These are phyloP conservation scores for Ephydatia muelleri DNA, from an alignment of 37 sponge, comb jelly and placozoan genomes.

Conservation along the genomic window DNA sequence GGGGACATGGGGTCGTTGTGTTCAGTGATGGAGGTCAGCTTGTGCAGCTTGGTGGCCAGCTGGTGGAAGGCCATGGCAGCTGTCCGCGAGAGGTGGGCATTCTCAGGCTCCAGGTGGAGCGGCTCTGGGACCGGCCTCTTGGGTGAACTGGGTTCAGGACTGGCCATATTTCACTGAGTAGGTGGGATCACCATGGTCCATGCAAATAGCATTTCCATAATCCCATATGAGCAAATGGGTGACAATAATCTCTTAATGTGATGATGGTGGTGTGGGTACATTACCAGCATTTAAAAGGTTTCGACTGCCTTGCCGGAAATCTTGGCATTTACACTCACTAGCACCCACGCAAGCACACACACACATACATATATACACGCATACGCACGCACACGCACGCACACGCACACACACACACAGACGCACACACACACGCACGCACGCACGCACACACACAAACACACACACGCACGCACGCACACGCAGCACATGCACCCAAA, in stretches of 20 bases:
- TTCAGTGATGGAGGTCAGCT: not conserved
- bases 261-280: conserved; percentile 13
- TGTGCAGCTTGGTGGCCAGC: conserved; percentile 18
- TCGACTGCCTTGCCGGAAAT: too few species aligned
- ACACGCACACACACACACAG: not conserved
- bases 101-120: not conserved
- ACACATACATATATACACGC: not conserved
- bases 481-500: not conserved
- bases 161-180: not conserved
- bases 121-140: not conserved
- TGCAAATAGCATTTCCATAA: not conserved
- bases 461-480: not conserved
- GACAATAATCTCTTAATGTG: not conserved
- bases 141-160: not conserved
- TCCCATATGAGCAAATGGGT: not conserved
- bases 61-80: conserved; percentile 5
- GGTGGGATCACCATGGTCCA: not conserved
- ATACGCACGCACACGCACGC: not conserved
- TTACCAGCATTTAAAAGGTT: too few species aligned
- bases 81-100: not conserved
- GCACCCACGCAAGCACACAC: too few species aligned
- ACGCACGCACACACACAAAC: not conserved
- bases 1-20: not conserved
- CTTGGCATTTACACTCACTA: too few species aligned
- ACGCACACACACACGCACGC: conserved; percentile 1